Base-by-base conservation (phyloP, 2,797 vertebrate genomes). In the Calcarius lapponicus region DNA sequence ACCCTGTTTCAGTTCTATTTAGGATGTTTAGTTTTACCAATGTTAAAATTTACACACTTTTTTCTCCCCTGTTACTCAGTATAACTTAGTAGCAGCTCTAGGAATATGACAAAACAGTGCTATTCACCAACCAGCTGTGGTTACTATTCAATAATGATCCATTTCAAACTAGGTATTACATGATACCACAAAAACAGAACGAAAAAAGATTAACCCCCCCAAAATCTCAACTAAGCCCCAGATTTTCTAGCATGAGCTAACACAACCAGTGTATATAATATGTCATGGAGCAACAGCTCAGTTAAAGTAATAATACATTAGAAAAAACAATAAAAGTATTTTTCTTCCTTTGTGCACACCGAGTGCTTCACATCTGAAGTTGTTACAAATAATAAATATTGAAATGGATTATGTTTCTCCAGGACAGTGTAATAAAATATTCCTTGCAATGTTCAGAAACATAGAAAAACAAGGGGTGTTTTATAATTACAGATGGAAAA, bases 321-420 rank as follows among this genome's bases (percentile, higher is more conserved):
- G 92, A 92, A 97, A 97, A 97, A 97, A 97, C 88, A 97, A 81
- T 87, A 97, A 91, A 96, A 92, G 36, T 83, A 20, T 83, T 93
- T 94, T 97, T 93, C 56, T n/a, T n/a, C n/a, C n/a, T 97, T 97
- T 97, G 85, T 96, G 98, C 98, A 99, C 97, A 95, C 97, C 98
- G 98, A 98, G 98, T 99, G 98, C 98, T 97, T 98, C 69, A 69
- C 43, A 78, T 96, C 93, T 96, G 73, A 94, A 92, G 95, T 95
- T 67, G 78, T 86, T 95, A 80, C 65, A 96, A 96, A 94, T 82
- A 73, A 87, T 88, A 93, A 96, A 97, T 71, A 92, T 72, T 67
- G 79, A 61, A 67, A 87, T 86, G 90, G 48, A 76, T 61, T 85
- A 48, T 93, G 78, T 88, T 93, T 76, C 51, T 80, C 34, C 29